Conservation (phyloP, 2,797 vertebrate species). For the Crocodylus rhombifer region DNA sequence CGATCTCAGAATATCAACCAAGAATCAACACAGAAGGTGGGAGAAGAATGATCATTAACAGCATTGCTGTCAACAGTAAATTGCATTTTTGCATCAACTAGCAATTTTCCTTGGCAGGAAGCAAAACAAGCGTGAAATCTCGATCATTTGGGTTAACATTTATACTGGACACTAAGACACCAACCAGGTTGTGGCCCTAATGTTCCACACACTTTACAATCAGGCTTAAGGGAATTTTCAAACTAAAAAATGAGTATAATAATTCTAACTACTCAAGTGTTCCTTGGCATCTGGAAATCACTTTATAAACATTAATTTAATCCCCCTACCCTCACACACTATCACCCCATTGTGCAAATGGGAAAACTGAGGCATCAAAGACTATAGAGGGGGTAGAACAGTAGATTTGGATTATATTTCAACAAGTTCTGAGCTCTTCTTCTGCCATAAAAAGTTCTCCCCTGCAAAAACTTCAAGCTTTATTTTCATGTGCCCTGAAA, state of each 20-base stretch:
- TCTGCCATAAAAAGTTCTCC: neutral
- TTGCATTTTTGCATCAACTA: neutral
- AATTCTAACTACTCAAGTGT: neutral
- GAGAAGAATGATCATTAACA: neutral
- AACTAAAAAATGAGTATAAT: conserved; percentile 8
- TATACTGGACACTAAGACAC: neutral
- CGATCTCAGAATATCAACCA: neutral
- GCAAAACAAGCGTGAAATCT: neutral
- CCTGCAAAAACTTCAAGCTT: neutral
- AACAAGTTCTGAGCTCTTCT: neutral
- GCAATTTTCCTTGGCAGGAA: conserved; percentile 20
- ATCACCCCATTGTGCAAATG: neutral
- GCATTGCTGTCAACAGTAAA: neutral
- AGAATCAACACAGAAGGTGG: neutral
- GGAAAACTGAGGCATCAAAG: neutral
- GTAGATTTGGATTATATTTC: neutral
- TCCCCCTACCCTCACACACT: neutral
- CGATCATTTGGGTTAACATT: neutral
- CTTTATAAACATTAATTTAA: neutral
- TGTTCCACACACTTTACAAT: neutral
- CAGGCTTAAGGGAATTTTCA: neutral
- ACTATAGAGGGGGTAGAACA: neutral
- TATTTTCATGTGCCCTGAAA: conserved; percentile 49
- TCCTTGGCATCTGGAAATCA: neutral
- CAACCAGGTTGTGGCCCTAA: neutral